Evolutionary conservation across 2,113 vertebrate genomes (phyloP).

Genomic region (Sander lucioperca): DNA sequence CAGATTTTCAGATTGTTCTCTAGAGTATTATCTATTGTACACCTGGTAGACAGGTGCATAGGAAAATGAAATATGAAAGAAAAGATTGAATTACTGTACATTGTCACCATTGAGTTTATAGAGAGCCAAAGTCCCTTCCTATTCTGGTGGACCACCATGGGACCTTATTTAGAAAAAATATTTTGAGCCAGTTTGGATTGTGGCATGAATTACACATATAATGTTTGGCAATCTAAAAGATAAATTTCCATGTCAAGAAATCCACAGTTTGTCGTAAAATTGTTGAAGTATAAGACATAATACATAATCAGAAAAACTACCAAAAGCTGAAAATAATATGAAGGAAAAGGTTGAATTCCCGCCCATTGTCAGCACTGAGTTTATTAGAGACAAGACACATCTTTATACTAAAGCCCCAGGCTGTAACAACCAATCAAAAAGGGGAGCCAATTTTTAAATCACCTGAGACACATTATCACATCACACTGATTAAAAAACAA

Average conservation of each 20-base stretch:
- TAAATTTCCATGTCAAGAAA: not conserved
- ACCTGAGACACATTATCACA: not conserved
- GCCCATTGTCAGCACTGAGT: not conserved
- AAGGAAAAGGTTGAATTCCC: slow-evolving; percentile 1
- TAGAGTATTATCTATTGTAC: not conserved
- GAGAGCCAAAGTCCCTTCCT: not conserved
- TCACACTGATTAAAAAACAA: not conserved
- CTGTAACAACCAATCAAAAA: not conserved
- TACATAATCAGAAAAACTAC: too few species aligned
- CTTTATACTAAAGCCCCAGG: not conserved
- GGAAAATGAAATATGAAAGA: not conserved
- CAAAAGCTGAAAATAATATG: too few species aligned
- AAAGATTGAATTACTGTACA: not conserved
- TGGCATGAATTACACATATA: not conserved
- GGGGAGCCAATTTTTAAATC: not conserved
- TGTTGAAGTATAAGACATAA: too few species aligned
- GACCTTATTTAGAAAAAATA: too few species aligned
- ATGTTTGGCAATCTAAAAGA: not conserved
- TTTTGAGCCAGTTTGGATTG: too few species aligned
- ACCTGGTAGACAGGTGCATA: not conserved
- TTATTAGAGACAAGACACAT: not conserved
- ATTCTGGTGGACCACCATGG: too few species aligned
- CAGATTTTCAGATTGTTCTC: not conserved
- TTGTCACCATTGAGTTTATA: not conserved
- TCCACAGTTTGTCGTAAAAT: too few species aligned